Evolutionary conservation across 2,113 vertebrate genomes (phyloP), one percentile per base, ranked within the genome.

Genomic region (Tapirus terrestris): DNA sequence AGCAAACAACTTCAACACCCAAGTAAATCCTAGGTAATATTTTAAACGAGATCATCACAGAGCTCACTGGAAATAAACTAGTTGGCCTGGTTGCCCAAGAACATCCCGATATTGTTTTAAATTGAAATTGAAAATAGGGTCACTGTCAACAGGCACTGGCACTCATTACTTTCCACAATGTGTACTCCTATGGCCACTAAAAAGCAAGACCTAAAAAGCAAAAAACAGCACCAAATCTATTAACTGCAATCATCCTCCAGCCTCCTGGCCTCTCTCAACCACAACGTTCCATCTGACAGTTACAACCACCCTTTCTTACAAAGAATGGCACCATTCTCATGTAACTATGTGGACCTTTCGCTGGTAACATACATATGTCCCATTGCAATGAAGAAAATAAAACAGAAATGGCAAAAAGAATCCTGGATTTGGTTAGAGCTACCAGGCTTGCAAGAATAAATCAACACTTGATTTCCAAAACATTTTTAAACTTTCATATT

Each of bases 361-460:
- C 70, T 80, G 20, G 18, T 56, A 43, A 39, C 23, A 29, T 18
- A 81, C 5, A 3, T 31, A 68, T 76, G 60, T 83, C 51, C 60
- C n/a, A 25, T 25, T 36, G 73, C 29, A 53, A 23, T 77, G 36
- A 94, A 87, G n/a, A 93, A 96, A 80, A 70, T 33, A 81, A 94
- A 96, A 73, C 11, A 61, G 76, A 80, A 95, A 72, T 73, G 53
- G 12, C 91, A 94, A 2, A 79, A 85, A 86, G 48, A 94, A 56
- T 58, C 53, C 67, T 58, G 13, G 25, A 80, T 16, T 45, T 80
- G 17, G 13, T 68, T 43, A 81, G 14, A 86, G 25, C 84, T 79
- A 56, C 17, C 43, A 82, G 72, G 25, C 83, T 85, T 81, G 48
- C 48, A 93, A 87, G 81, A 81, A 25, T 81, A n/a, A 92, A 88